phyloP scores from a whole-genome alignment of 2,113 vertebrate species.

The Ptilonorhynchus violaceus region DNA sequence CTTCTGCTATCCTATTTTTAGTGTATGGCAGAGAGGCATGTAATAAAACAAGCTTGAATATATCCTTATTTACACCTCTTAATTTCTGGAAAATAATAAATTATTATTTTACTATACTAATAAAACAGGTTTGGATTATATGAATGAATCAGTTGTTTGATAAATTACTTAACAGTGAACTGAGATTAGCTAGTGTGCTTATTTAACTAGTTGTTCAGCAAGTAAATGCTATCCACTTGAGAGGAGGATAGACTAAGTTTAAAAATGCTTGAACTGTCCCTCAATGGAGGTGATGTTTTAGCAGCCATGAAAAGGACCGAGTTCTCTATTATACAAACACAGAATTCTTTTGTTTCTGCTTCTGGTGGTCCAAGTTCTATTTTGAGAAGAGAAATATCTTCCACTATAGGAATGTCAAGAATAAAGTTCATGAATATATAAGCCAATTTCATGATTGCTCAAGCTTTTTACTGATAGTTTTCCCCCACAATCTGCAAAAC shows the following conservation, averaged over 20 bases:
- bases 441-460: background rate
- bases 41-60: background rate
- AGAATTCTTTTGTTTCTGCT: background rate
- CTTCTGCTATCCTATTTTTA: constrained; percentile 26
- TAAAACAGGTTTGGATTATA: background rate
- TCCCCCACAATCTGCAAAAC: background rate
- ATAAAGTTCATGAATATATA: background rate
- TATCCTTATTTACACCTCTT: background rate
- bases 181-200: background rate
- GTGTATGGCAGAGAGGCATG: background rate
- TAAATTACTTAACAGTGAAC: background rate
- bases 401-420: background rate
- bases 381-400: background rate
- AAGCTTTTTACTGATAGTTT: background rate
- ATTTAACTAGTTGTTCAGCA: background rate
- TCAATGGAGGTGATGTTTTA: background rate
- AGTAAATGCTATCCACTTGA: background rate
- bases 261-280: background rate
- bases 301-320: background rate
- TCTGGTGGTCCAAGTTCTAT: background rate
- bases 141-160: background rate
- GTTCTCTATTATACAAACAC: background rate
- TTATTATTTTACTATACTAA: background rate
- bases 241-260: background rate
- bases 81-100: background rate